These are phyloP conservation scores for Lagopus leucura DNA, from an alignment of 2,113 vertebrate genomes.

Conservation along the genomic window DNA sequence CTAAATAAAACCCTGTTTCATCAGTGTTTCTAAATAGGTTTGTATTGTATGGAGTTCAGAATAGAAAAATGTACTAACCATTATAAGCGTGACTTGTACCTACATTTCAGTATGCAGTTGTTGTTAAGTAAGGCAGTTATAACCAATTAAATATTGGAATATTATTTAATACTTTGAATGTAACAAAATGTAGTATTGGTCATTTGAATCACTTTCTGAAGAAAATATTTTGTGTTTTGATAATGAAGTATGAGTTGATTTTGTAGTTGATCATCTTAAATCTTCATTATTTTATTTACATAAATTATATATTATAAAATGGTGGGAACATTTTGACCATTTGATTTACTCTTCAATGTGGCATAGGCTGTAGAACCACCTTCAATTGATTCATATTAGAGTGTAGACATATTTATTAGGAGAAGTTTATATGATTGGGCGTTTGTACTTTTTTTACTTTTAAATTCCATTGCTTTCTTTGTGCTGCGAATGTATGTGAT, in stretches of 20 bases:
- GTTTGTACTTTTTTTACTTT: not conserved
- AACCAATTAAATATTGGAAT: not conserved
- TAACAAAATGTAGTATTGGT: not conserved
- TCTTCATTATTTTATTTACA: not conserved
- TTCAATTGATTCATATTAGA: not conserved
- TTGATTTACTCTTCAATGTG: not conserved
- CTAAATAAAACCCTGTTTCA: not conserved
- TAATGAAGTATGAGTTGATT: not conserved
- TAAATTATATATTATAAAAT: not conserved
- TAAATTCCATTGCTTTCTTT: not conserved
- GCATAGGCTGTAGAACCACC: not conserved
- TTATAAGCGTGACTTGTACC: not conserved
- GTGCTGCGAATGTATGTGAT: not conserved
- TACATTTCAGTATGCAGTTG: not conserved
- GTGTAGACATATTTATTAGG: not conserved
- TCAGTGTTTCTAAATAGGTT: not conserved
- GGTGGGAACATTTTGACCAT: not conserved
- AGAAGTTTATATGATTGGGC: not conserved
- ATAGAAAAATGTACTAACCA: not conserved
- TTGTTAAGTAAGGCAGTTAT: not conserved
- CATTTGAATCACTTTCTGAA: not conserved
- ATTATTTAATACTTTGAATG: not conserved
- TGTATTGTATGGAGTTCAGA: not conserved
- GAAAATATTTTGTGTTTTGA: not conserved
- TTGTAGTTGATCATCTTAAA: not conserved